A percentile compares a stretch with the other conserved stretches of the same genome.
Conservation (phyloP, 1,140 invertebrate species). For the Drusus annulatus region DNA sequence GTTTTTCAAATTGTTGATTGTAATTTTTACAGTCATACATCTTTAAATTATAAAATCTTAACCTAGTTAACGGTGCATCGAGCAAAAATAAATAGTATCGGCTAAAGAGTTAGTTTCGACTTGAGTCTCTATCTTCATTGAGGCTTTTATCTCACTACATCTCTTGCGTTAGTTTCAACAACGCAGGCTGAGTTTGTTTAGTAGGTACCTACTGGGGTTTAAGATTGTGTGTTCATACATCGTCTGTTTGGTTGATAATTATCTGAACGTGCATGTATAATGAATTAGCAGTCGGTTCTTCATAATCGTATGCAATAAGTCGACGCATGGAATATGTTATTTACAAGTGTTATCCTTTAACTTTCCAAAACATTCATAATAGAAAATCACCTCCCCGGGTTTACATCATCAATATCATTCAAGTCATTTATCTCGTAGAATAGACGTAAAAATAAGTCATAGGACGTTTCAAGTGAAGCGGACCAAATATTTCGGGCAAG, state of each 20-base stretch:
- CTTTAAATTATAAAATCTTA: too few species aligned
- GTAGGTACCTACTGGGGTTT: background rate
- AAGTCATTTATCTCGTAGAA: too few species aligned
- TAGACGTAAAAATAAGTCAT: too few species aligned
- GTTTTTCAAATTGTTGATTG: too few species aligned
- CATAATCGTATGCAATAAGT: background rate
- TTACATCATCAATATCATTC: too few species aligned
- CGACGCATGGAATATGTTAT: slow-evolving; percentile 3
- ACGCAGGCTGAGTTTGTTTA: background rate
- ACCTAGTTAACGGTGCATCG: too few species aligned
- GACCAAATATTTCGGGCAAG: too few species aligned
- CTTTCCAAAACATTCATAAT: background rate
- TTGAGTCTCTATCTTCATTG: background rate
- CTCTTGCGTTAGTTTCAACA: background rate
- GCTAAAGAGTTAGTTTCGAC: too few species aligned
- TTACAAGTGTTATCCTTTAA: slow-evolving; percentile 4
- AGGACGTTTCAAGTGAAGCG: too few species aligned
- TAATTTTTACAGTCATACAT: too few species aligned
- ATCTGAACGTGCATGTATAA: slow-evolving; percentile 4
- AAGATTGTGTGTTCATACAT: slow-evolving; percentile 1
- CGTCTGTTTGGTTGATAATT: background rate
- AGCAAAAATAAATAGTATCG: too few species aligned
- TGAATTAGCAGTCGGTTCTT: background rate
- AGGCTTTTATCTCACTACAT: background rate
- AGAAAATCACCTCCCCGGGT: background rate